Conservation (phyloP, 2,888 invertebrate species). For the Tetanocera ferruginea region DNA sequence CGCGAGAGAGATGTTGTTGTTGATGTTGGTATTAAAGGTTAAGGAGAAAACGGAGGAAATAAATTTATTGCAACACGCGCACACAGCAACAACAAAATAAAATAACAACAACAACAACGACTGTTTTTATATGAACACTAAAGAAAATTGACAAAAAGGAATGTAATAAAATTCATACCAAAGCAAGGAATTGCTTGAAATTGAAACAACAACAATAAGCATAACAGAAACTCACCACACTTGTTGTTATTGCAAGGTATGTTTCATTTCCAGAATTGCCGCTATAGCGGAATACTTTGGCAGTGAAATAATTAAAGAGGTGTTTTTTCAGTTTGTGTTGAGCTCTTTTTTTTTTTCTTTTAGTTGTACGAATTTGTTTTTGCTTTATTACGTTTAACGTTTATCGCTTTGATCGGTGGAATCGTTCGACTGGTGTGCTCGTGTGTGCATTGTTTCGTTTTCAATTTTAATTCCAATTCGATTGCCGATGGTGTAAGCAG, state of each 20-base stretch:
- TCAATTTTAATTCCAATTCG: conserved; percentile 31
- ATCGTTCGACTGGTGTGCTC: neutral
- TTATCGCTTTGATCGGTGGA: conserved; percentile 11
- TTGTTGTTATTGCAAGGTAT: neutral
- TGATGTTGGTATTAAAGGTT: neutral
- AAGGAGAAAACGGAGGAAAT: conserved; percentile 41
- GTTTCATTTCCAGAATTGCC: neutral
- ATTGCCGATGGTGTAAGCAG: conserved; percentile 16
- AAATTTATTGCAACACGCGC: conserved; percentile 42
- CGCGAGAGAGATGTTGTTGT: neutral
- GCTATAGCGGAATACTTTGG: neutral
- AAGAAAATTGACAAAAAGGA: conserved; percentile 10
- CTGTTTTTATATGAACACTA: neutral
- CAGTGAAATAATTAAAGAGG: conserved; percentile 2
- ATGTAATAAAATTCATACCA: neutral
- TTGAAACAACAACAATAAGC: neutral
- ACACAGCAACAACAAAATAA: conserved; percentile 14
- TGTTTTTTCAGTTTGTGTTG: neutral
- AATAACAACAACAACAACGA: conserved; percentile 16
- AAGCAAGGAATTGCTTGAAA: neutral
- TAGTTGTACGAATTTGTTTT: conserved; percentile 4
- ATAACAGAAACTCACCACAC: conserved; percentile 10
- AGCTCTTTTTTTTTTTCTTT: neutral
- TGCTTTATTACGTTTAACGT: conserved; percentile 17
- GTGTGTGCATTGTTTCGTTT: conserved; percentile 22